phyloP scores from a whole-genome alignment of 2,113 vertebrate genomes.

The Tragelaphus buxtoni region DNA sequence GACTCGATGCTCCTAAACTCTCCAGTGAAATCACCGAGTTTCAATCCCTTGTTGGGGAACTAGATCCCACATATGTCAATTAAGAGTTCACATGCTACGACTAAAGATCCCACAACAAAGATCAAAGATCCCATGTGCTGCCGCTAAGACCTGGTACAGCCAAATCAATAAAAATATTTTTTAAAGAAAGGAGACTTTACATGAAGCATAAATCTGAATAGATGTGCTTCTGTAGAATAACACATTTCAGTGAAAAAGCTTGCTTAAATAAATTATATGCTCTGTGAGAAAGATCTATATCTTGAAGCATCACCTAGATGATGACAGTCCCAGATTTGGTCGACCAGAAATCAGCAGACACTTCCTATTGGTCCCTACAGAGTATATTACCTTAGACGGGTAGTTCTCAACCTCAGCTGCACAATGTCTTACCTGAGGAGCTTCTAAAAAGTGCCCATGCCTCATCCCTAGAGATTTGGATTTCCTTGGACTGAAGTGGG shows the following conservation, averaged over 20 bases:
- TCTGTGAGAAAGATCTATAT: background rate
- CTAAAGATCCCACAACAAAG: background rate
- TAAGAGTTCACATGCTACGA: background rate
- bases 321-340: background rate
- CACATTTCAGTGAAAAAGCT: background rate
- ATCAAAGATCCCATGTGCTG: background rate
- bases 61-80: background rate
- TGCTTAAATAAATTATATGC: background rate
- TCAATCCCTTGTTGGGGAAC: background rate
- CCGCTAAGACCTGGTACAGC: background rate
- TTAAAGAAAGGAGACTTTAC: background rate
- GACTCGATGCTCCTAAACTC: background rate
- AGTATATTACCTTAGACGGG: background rate
- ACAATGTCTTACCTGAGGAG: background rate
- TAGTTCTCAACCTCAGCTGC: background rate
- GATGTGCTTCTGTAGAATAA: conserved; percentile 9
- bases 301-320: background rate
- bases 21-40: background rate
- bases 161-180: background rate
- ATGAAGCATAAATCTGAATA: background rate
- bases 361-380: background rate
- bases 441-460: background rate
- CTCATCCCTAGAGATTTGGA: background rate
- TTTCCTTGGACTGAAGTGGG: background rate
- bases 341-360: background rate